These are phyloP conservation scores for Diplodus sargus DNA, from an alignment of 2,797 vertebrate genomes.

Conservation along the genomic window DNA sequence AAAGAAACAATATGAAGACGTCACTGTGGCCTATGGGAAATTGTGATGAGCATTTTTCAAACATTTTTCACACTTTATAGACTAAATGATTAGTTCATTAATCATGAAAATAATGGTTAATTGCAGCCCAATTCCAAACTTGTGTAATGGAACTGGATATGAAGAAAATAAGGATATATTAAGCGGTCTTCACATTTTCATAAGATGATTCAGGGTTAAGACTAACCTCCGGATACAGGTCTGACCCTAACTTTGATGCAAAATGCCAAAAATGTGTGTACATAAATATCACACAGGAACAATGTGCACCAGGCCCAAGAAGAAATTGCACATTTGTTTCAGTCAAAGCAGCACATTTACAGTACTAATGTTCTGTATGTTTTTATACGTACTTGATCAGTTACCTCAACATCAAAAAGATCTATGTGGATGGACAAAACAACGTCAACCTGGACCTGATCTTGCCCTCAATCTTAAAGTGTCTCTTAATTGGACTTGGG, in stretches of 20 bases:
- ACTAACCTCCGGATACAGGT: background rate
- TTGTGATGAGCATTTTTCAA: no score
- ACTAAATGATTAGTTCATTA: no score
- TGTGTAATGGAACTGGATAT: background rate
- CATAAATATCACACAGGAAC: no score
- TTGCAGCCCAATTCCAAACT: no score
- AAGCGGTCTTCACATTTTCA: background rate
- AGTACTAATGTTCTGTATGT: no score
- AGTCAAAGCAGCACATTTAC: background rate
- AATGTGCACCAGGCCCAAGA: background rate
- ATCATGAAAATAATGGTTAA: no score
- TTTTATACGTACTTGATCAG: no score
- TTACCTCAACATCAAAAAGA: no score
- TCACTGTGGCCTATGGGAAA: no score
- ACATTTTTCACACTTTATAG: no score
- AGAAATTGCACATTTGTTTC: background rate
- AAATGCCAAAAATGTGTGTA: background rate
- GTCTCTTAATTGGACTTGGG: background rate
- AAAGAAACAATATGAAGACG: no score
- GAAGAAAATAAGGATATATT: background rate
- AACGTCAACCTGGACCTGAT: background rate
- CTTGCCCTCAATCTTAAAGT: background rate
- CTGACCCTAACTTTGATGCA: background rate
- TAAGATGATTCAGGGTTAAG: background rate
- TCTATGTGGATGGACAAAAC: no score